phyloP scores from a whole-genome alignment of 1,140 invertebrate species.

The Phortica variegata region DNA sequence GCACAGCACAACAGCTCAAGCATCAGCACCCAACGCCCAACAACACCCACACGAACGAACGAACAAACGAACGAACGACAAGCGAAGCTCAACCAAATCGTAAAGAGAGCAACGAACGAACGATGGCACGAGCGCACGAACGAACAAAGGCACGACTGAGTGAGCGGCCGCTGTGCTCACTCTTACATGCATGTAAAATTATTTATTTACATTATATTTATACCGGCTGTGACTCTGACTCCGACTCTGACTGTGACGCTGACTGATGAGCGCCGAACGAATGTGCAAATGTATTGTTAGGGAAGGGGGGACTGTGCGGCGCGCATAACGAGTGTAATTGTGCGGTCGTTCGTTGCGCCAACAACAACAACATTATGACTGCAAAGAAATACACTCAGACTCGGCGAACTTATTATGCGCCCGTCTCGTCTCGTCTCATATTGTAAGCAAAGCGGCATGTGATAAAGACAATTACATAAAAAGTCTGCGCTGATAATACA shows the following conservation, averaged over 20 bases:
- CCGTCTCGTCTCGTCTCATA: too few species aligned
- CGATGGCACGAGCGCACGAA: slow-evolving; percentile 10
- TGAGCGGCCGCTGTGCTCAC: slow-evolving; percentile 25
- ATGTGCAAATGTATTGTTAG: too few species aligned
- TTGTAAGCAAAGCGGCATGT: too few species aligned
- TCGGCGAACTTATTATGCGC: too few species aligned
- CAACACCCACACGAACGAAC: slow-evolving; percentile 13
- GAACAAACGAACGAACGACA: slow-evolving; percentile 5
- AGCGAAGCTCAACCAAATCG: slow-evolving; percentile 17
- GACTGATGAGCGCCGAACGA: too few species aligned
- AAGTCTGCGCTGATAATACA: too few species aligned
- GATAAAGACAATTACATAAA: too few species aligned
- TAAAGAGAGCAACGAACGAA: slow-evolving; percentile 15
- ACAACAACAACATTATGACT: too few species aligned
- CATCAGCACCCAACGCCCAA: slow-evolving; percentile 12
- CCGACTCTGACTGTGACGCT: not conserved
- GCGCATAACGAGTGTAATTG: too few species aligned
- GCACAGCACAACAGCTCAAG: slow-evolving; percentile 15
- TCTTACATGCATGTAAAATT: slow-evolving; percentile 53
- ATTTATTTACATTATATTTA: slow-evolving; percentile 53
- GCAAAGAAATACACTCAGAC: too few species aligned
- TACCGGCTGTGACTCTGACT: slow-evolving; percentile 8
- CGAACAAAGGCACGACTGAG: slow-evolving; percentile 12
- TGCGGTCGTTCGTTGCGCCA: too few species aligned
- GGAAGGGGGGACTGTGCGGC: too few species aligned